phyloP scores from a whole-genome alignment of 2,113 vertebrate species.

The Zosterops borbonicus region DNA sequence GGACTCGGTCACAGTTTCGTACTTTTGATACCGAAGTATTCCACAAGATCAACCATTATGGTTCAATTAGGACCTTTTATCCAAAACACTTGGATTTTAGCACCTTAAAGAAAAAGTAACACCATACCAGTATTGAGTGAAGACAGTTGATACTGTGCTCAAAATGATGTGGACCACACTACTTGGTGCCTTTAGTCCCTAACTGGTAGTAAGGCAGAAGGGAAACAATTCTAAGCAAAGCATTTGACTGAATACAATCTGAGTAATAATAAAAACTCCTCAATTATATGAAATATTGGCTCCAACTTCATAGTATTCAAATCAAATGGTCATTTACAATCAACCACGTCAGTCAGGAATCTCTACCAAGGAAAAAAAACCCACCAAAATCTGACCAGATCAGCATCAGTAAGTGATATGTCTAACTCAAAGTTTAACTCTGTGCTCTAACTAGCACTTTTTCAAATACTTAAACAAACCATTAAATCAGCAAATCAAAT shows the following conservation, averaged over 20 bases:
- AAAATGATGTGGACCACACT: not conserved
- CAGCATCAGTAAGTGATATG: not conserved
- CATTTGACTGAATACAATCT: not conserved
- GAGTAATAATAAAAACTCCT: not conserved
- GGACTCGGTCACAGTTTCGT: not conserved
- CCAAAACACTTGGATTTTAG: slow-evolving; percentile 54
- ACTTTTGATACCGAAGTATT: not conserved
- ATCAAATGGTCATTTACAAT: not conserved
- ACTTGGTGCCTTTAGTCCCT: not conserved
- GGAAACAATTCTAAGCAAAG: not conserved
- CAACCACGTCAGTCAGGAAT: not conserved
- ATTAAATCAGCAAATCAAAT: not conserved
- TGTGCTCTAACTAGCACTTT: not conserved
- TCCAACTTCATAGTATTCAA: not conserved
- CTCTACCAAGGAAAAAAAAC: not conserved
- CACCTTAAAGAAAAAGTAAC: slow-evolving; percentile 50
- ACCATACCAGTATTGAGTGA: not conserved
- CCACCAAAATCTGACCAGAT: not conserved
- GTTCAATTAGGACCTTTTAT: slow-evolving; percentile 44
- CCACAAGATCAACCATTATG: slow-evolving; percentile 33
- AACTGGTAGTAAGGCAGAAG: slow-evolving; percentile 10
- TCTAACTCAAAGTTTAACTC: not conserved
- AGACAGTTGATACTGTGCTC: not conserved
- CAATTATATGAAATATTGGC: not conserved
- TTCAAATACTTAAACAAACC: not conserved